Percentiles rank a stretch among this genome's conserved stretches.
phyloP scores from a whole-genome alignment of 2,888 invertebrate species.

The Dioctria linearis region DNA sequence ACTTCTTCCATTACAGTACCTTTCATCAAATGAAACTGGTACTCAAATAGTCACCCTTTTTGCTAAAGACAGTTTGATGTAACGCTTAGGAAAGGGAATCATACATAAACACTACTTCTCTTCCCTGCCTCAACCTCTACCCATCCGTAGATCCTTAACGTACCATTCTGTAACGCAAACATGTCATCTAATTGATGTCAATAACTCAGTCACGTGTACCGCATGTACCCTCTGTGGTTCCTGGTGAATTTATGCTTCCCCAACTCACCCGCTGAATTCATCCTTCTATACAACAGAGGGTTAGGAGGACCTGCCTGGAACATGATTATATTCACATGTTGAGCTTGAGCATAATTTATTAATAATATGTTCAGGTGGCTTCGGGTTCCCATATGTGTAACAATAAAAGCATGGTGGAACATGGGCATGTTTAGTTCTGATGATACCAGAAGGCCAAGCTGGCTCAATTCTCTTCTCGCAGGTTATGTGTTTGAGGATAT shows the following conservation, averaged over 20 bases:
- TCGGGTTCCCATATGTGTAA: conserved; percentile 35
- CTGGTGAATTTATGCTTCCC: conserved; percentile 2
- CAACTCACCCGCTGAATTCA: neutral
- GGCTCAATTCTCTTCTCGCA: neutral
- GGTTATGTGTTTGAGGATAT: conserved; percentile 28
- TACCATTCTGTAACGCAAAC: conserved; percentile 35
- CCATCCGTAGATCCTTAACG: neutral
- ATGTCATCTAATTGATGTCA: conserved; percentile 51
- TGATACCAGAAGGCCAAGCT: conserved; percentile 22
- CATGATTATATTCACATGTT: conserved; percentile 50
- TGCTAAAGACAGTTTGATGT: neutral
- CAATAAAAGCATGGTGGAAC: conserved; percentile 21
- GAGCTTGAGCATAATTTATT: conserved; percentile 49
- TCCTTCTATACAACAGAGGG: neutral
- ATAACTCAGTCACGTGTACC: conserved; percentile 50
- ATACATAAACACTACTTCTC: neutral
- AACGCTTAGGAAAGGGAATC: conserved; percentile 1
- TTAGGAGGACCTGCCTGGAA: conserved; percentile 11
- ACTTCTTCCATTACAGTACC: conserved; percentile 37
- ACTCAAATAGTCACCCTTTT: neutral
- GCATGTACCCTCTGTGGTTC: conserved; percentile 15
- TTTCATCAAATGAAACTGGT: conserved; percentile 13
- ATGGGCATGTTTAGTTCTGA: conserved; percentile 30
- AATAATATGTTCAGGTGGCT: conserved; percentile 52
- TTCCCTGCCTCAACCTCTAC: conserved; percentile 14